These are phyloP conservation scores for Epistrophe eligans DNA, from an alignment of 2,888 invertebrate species.

Conservation along the genomic window DNA sequence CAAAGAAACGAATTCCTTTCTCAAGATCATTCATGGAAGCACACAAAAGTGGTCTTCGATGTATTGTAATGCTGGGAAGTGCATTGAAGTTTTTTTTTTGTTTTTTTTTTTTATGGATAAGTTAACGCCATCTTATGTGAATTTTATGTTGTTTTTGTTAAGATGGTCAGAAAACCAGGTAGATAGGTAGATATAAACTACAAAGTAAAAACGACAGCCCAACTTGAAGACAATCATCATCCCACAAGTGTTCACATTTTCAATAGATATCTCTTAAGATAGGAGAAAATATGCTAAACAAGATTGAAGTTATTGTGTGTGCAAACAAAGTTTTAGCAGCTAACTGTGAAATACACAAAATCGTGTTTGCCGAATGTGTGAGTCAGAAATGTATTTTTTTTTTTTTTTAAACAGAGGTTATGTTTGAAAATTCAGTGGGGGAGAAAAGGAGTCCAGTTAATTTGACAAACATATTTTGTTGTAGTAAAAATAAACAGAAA, in stretches of 20 bases:
- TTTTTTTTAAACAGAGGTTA: not conserved
- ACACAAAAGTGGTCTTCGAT: constrained; percentile 36
- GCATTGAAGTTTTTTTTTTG: constrained; percentile 20
- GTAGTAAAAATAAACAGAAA: too few relatives aligned
- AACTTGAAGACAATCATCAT: constrained; percentile 42
- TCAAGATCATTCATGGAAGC: constrained; percentile 73
- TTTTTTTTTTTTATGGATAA: constrained; percentile 40
- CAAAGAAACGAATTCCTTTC: constrained; percentile 70
- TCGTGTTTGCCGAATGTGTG: constrained; percentile 27
- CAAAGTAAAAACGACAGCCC: constrained; percentile 12
- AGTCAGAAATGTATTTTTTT: constrained; percentile 28
- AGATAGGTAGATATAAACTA: not conserved
- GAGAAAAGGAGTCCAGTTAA: not conserved
- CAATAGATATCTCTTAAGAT: not conserved
- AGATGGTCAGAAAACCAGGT: constrained; percentile 39
- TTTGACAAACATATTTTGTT: not conserved
- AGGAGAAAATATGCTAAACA: constrained; percentile 57
- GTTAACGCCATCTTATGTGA: constrained; percentile 69
- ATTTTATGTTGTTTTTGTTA: constrained; percentile 20
- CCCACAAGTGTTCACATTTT: constrained; percentile 50
- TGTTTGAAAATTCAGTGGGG: constrained; percentile 24
- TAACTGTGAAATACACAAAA: constrained; percentile 51
- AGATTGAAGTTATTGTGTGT: constrained; percentile 59
- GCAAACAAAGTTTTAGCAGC: constrained; percentile 59
- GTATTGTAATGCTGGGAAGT: constrained; percentile 51